Evolutionary conservation across 2,113 vertebrate genomes (phyloP), one percentile per base, ranked within the genome.

Genomic region (Axis porcinus): DNA sequence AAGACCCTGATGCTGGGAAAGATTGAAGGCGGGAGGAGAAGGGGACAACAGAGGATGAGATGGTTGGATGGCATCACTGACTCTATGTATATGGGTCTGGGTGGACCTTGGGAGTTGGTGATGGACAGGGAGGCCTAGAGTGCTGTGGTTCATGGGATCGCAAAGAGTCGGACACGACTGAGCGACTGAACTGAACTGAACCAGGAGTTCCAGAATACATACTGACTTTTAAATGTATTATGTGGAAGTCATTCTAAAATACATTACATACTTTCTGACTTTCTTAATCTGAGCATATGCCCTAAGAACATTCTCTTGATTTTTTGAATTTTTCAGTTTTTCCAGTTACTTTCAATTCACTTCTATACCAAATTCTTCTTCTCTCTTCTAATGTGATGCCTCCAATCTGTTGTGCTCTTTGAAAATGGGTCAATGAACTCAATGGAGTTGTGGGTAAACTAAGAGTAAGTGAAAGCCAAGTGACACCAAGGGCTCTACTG

Each of bases 211-310:
- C 43, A 52, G 47, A 64, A 43, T 78, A 91, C 5, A 74, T 27
- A 81, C 21, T n/a, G 47, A 94, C 36, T 97, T 89, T 92, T 43
- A 96, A 92, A 55, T 43, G 78, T 50, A 47, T 91, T 50, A 45
- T 23, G 62, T 60, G 9, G 54, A 78, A 95, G 82, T 82, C 17
- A 93, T 96, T 60, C 67, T 83, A 76, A 92, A 95, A 88, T 88
- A 21, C 27, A 54, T 47, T 62, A n/a, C 17, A 27, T 43, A 6
- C 8, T 70, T 96, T 82, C 36, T 93, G 25, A 79, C 30, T 60
- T 52, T 52, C 70, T 86, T 45, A 93, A 43, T 84, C 57, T 64
- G 74, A 92, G 43, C 17, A 45, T 47, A 86, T 70, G 55, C 28
- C 17, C 67, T 8, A 84, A 84, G 86, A 86, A 45, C 21, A 28